A percentile compares a stretch with the other conserved stretches of the same genome.
phyloP scores from a whole-genome alignment of 2,888 invertebrate species.

The Drosophila diplacantha region DNA sequence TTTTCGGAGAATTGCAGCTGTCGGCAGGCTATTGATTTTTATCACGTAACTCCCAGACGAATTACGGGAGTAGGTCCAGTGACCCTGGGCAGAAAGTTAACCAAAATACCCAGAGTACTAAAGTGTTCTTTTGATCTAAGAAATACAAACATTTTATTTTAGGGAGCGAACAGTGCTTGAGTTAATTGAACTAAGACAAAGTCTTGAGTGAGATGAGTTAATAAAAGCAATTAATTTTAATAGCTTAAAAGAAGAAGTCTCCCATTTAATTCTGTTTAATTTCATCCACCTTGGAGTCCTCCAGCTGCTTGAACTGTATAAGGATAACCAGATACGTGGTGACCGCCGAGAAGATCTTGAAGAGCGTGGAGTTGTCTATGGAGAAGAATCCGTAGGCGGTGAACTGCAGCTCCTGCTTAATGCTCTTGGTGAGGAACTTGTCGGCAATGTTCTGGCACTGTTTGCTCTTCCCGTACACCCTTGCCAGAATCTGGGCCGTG shows the following conservation, averaged over 20 bases:
- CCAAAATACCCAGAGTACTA: neutral
- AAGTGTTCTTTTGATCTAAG: neutral
- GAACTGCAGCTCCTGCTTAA: conserved; percentile 76
- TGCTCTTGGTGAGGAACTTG: conserved; percentile 76
- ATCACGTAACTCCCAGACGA: conserved; percentile 12
- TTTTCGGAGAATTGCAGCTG: conserved; percentile 19
- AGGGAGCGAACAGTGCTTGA: neutral
- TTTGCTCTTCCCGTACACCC: conserved; percentile 74
- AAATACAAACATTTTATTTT: neutral
- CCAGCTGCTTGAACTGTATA: conserved; percentile 77
- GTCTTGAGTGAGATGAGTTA: neutral
- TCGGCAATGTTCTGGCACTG: conserved; percentile 76
- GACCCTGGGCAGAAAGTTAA: neutral
- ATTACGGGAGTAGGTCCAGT: neutral
- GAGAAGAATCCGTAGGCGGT: conserved; percentile 77
- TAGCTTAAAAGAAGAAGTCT: too few relatives aligned
- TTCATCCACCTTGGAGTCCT: conserved; percentile 73
- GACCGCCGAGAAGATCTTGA: conserved; percentile 77
- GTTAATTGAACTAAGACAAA: neutral
- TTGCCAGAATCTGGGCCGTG: conserved; percentile 74
- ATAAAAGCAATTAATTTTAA: neutral
- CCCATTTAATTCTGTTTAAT: neutral
- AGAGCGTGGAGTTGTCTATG: conserved; percentile 76
- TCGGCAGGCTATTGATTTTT: conserved; percentile 21
- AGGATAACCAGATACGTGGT: conserved; percentile 77